Conservation (phyloP, 2,797 vertebrate genomes). For the Betta splendens region DNA sequence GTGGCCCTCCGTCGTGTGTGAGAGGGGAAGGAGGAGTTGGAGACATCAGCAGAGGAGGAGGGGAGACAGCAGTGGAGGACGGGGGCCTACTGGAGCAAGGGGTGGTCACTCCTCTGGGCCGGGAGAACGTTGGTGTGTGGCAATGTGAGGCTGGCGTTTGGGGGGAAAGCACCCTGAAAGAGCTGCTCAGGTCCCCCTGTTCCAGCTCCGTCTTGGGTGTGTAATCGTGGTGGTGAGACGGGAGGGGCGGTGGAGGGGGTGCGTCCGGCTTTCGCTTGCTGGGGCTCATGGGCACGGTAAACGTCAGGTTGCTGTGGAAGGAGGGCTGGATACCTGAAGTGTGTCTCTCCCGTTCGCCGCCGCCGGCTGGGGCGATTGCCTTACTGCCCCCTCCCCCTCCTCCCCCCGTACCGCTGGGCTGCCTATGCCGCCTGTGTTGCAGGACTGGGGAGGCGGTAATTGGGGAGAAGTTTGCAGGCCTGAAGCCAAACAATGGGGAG, state of each 20-base stretch:
- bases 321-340: constrained; percentile 83
- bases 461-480: constrained; percentile 92
- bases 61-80: constrained; percentile 81
- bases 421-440: constrained; percentile 84
- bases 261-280: constrained; percentile 87
- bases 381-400: constrained; percentile 74
- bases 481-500: constrained; percentile 91
- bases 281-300: constrained; percentile 92
- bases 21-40: constrained; percentile 86
- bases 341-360: constrained; percentile 85
- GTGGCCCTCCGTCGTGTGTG: constrained; percentile 82
- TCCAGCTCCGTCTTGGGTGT: constrained; percentile 82
- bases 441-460: constrained; percentile 88
- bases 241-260: constrained; percentile 77
- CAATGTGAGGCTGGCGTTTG: constrained; percentile 76
- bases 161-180: constrained; percentile 85
- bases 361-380: constrained; percentile 75
- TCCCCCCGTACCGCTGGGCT: constrained; percentile 85
- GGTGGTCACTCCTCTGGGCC: constrained; percentile 67
- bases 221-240: constrained; percentile 85
- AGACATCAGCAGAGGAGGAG: constrained; percentile 85
- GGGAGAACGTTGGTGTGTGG: constrained; percentile 75
- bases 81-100: constrained; percentile 74
- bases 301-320: constrained; percentile 88
- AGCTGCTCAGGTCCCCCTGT: constrained; percentile 75